Evolutionary conservation across 2,113 vertebrate genomes (phyloP), one percentile per base, ranked within the genome.

Genomic region (Pseudolaguvia tuberculata): DNA sequence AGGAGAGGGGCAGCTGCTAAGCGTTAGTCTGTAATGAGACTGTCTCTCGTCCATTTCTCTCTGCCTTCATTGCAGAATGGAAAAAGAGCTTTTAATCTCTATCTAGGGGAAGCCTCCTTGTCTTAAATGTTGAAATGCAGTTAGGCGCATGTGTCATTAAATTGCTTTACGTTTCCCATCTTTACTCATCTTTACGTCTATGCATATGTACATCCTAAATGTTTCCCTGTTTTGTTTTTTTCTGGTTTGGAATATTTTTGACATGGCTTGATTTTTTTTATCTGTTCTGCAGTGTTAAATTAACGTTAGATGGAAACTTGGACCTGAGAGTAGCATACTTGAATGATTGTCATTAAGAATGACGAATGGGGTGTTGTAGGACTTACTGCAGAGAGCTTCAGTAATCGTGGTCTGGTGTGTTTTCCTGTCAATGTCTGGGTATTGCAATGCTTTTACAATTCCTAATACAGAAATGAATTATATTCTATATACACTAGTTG

Each of bases 21-120:
- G 74, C 75, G 75, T 85, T 83, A 85, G 82, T 72, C 42, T 82
- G 75, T 73, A 82, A 85, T 82, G 73, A 79, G 63, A 79, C 77
- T 39, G 71, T 76, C 79, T 73, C 72, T 76, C 71, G 77, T 80
- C 53, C 70, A 75, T 48, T 42, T 42, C 75, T 73, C 62, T 72
- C 21, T 29, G 3, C 6, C 73, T 78, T 69, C 56, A 52, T 76
- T 80, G 57, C 62, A 62, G n/a, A 75, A 78, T 79, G 77, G 80
- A 83, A 79, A 81, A 80, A 79, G 47, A 65, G 52, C 70, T 80
- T 76, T 77, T 78, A 69, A 79, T 79, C 80, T 85, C 80, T 68
- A 65, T 73, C 25, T 29, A 39, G 68, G 61, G 62, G 70, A 81
- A 75, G 51, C 79, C 57, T 52, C 75, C 35, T 68, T 78, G 56